A percentile compares a stretch with the other conserved stretches of the same genome.
phyloP scores from a whole-genome alignment of 2,113 vertebrate species.

The Ivindomyrus marchei region DNA sequence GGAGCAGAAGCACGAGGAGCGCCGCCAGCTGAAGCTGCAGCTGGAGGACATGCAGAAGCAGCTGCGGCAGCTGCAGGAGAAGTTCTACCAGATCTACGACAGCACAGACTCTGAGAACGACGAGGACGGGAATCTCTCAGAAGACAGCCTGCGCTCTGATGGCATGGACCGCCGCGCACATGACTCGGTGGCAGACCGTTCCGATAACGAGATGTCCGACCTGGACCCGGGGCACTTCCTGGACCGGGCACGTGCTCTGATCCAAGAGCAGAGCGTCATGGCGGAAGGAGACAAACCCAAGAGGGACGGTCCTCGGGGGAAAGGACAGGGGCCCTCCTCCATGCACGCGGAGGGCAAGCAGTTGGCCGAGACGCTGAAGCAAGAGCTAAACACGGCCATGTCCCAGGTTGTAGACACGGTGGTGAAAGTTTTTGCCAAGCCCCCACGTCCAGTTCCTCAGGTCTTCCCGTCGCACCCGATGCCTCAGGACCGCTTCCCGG shows the following conservation, averaged over 20 bases:
- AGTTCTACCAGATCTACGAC: constrained; percentile 99
- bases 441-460: constrained; percentile 75
- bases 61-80: constrained; percentile 97
- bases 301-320: constrained; percentile 66
- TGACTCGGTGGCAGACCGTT: constrained; percentile 61
- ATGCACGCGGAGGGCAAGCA: constrained; percentile 79
- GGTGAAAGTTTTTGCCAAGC: constrained; percentile 93
- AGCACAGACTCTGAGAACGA: constrained; percentile 93
- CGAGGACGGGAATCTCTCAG: constrained; percentile 90
- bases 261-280: constrained; percentile 77
- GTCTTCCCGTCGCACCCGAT: constrained; percentile 77
- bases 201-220: constrained; percentile 79
- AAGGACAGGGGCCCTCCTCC: constrained; percentile 64
- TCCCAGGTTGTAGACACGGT: constrained; percentile 97
- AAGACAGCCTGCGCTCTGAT: constrained; percentile 91
- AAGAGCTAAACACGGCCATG: constrained; percentile 95
- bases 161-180: constrained; percentile 70
- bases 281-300: constrained; percentile 70
- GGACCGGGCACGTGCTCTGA: constrained; percentile 82
- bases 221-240: constrained; percentile 88
- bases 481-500: constrained; percentile 66
- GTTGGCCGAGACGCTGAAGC: constrained; percentile 90
- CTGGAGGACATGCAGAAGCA: constrained; percentile 99
- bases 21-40: constrained; percentile 94
- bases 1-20: constrained; percentile 91